Evolutionary conservation across 2,888 invertebrate species (phyloP).

Genomic region (Lithosia quadra): DNA sequence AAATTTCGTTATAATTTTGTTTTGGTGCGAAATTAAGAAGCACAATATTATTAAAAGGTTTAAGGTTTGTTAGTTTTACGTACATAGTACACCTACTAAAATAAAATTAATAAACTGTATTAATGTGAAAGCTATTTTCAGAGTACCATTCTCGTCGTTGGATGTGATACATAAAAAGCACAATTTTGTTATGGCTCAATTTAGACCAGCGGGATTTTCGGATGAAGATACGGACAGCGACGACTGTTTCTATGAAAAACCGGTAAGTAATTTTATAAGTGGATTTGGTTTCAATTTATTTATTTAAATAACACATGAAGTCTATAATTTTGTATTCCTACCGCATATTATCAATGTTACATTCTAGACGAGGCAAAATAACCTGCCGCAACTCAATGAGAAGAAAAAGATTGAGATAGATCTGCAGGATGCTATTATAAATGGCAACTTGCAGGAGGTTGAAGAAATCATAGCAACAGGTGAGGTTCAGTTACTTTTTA

Average conservation of each 20-base stretch:
- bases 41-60: too few relatives aligned
- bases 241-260: constrained; percentile 73
- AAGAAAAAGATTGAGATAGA: constrained; percentile 70
- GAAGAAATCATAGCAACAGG: constrained; percentile 59
- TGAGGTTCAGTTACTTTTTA: neutral
- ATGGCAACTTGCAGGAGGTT: constrained; percentile 69
- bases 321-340: neutral
- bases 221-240: constrained; percentile 79
- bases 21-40: too few relatives aligned
- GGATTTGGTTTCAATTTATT: neutral
- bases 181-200: constrained; percentile 56
- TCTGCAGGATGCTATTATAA: constrained; percentile 77
- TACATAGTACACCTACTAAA: neutral
- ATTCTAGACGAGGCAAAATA: constrained; percentile 56
- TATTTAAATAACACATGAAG: neutral
- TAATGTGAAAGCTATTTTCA: neutral
- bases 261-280: constrained; percentile 56
- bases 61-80: neutral
- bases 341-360: neutral
- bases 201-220: constrained; percentile 77
- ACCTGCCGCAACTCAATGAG: constrained; percentile 57
- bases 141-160: neutral
- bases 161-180: constrained; percentile 11
- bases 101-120: neutral
- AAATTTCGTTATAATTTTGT: constrained; percentile 5